These are phyloP conservation scores for Phaedon cochleariae DNA, from an alignment of 2,888 invertebrate genomes.

Conservation along the genomic window DNA sequence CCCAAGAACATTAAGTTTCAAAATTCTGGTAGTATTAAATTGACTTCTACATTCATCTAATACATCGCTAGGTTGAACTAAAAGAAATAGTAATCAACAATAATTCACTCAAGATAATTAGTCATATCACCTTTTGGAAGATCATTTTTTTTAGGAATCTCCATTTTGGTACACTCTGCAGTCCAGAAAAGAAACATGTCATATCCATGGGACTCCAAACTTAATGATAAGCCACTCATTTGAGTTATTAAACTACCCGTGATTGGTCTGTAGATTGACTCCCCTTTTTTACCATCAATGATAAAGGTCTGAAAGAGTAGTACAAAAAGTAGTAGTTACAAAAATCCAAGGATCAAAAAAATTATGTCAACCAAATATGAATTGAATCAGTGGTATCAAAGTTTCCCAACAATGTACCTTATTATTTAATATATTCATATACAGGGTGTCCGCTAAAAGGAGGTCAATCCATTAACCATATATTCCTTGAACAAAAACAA, in stretches of 20 bases:
- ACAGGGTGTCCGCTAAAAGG: too few relatives aligned
- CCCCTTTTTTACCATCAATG: slow-evolving; percentile 70
- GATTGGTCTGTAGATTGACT: slow-evolving; percentile 68
- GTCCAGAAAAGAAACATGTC: slow-evolving; percentile 84
- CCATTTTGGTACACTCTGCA: slow-evolving; percentile 68
- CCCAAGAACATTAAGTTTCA: slow-evolving; percentile 73
- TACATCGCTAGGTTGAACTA: slow-evolving; percentile 22
- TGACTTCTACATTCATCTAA: slow-evolving; percentile 56
- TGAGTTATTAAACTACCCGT: slow-evolving; percentile 70
- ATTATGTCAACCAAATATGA: too few relatives aligned
- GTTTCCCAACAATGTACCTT: too few relatives aligned
- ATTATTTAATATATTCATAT: too few relatives aligned
- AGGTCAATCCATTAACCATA: too few relatives aligned
- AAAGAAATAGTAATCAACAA: background rate
- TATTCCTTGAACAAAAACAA: too few relatives aligned
- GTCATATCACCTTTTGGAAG: slow-evolving; percentile 34
- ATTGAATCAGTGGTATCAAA: too few relatives aligned
- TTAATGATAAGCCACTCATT: slow-evolving; percentile 68
- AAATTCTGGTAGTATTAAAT: slow-evolving; percentile 74
- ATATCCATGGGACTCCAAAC: slow-evolving; percentile 71
- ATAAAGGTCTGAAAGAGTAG: slow-evolving; percentile 62
- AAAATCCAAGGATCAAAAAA: too few relatives aligned
- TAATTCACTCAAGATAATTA: background rate
- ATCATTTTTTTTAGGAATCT: slow-evolving; percentile 33
- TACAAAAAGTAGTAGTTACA: too few relatives aligned